Conservation (phyloP, 2,888 invertebrate genomes). For the Lasioglossum figueresi region DNA sequence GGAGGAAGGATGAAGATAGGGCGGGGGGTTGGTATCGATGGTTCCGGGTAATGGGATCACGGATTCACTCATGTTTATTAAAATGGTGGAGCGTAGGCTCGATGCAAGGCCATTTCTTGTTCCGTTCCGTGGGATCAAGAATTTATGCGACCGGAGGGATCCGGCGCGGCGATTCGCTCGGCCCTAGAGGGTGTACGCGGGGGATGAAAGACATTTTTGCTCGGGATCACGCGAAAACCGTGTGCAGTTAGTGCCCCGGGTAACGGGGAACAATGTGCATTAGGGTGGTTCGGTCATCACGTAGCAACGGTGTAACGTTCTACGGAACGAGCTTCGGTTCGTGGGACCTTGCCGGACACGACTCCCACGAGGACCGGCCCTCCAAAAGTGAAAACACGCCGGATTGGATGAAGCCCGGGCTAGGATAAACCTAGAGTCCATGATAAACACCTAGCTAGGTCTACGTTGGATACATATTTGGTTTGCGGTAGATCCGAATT, state of each 20-base stretch:
- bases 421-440: neutral
- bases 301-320: conserved; percentile 38
- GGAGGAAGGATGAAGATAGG: neutral
- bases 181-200: neutral
- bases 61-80: conserved; percentile 56
- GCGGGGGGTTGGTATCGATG: neutral
- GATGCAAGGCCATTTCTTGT: conserved; percentile 38
- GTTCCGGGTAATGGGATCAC: conserved; percentile 24
- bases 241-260: conserved; percentile 57
- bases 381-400: conserved; percentile 28
- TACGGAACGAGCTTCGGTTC: conserved; percentile 52
- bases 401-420: neutral
- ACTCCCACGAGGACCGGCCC: conserved; percentile 55
- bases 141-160: conserved; percentile 62
- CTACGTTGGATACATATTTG: conserved; percentile 2
- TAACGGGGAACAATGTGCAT: conserved; percentile 55
- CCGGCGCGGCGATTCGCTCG: conserved; percentile 33
- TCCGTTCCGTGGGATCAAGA: conserved; percentile 49
- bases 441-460: neutral
- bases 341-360: conserved; percentile 41
- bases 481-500: neutral
- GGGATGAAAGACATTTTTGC: conserved; percentile 52
- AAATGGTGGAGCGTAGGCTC: conserved; percentile 24
- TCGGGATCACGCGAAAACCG: conserved; percentile 36
- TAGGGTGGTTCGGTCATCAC: conserved; percentile 40